phyloP scores from a whole-genome alignment of 2,113 vertebrate species.

The Colossoma macropomum region DNA sequence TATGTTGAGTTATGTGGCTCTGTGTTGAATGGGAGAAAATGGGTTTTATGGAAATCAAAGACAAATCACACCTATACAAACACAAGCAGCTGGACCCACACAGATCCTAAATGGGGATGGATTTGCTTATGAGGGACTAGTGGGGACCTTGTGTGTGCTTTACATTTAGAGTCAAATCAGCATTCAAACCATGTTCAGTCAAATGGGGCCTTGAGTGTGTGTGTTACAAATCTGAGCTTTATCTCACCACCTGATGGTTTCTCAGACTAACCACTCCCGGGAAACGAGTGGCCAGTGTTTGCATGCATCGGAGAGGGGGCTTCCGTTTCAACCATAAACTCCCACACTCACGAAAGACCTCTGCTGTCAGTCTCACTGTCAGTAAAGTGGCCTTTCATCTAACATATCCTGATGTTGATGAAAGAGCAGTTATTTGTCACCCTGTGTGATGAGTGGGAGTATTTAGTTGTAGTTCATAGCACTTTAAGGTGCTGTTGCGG shows the following conservation, averaged over 20 bases:
- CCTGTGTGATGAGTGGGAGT: constrained; percentile 53
- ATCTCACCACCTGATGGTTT: constrained; percentile 73
- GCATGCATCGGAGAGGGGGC: constrained; percentile 68
- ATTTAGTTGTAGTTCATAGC: constrained; percentile 10
- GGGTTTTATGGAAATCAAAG: constrained; percentile 79
- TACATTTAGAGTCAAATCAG: constrained; percentile 81
- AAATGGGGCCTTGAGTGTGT: constrained; percentile 69
- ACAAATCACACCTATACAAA: constrained; percentile 68
- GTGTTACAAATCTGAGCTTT: constrained; percentile 76
- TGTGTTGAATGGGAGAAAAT: constrained; percentile 73
- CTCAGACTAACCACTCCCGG: constrained; percentile 75
- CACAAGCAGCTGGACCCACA: constrained; percentile 56
- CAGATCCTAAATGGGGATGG: constrained; percentile 53
- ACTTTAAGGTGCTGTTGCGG: constrained; percentile 33
- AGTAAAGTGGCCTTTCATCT: neutral
- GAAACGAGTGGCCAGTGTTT: constrained; percentile 75
- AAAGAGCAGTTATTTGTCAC: constrained; percentile 45
- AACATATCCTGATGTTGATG: constrained; percentile 37
- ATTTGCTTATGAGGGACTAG: constrained; percentile 80
- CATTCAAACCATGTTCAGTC: constrained; percentile 73
- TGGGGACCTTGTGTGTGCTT: constrained; percentile 74
- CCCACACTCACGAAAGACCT: constrained; percentile 13
- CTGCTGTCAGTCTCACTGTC: neutral
- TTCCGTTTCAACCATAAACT: constrained; percentile 67
- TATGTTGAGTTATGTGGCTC: constrained; percentile 52